phyloP scores from a whole-genome alignment of 2,888 invertebrate genomes.

The Deilephila elpenor region DNA sequence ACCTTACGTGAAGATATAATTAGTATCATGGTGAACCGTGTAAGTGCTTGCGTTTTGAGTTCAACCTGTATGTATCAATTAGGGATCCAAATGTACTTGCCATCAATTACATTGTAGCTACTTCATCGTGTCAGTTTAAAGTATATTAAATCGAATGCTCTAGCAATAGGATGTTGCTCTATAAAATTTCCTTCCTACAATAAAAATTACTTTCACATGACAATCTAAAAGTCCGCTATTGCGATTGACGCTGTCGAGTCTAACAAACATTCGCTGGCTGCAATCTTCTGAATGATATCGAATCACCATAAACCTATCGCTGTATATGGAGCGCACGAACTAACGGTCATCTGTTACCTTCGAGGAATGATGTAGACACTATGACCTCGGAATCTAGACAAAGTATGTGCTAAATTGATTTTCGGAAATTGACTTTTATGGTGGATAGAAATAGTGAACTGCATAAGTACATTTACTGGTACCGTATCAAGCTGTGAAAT shows the following conservation, averaged over 20 bases:
- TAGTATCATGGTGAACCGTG: no score
- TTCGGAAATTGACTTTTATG: not conserved
- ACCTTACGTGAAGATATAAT: no score
- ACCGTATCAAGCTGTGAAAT: not conserved
- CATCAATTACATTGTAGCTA: no score
- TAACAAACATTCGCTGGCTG: constrained; percentile 50
- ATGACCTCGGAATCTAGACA: constrained; percentile 53
- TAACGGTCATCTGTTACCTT: constrained; percentile 65
- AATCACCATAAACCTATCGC: constrained; percentile 82
- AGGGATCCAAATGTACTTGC: no score
- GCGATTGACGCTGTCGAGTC: constrained; percentile 16
- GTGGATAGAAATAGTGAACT: not conserved
- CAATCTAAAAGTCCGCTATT: not conserved
- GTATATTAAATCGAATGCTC: no score
- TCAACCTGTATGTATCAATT: no score
- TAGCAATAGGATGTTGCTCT: no score
- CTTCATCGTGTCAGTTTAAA: no score
- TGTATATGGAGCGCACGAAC: constrained; percentile 74
- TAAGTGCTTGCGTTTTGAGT: no score
- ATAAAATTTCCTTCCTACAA: no score
- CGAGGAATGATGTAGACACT: constrained; percentile 64
- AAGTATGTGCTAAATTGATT: constrained; percentile 24
- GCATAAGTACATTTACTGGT: not conserved
- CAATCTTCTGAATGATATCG: constrained; percentile 81
- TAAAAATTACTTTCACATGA: not conserved